Conservation (phyloP, 2,113 vertebrate genomes). For the Sinocyclocheilus grahami region DNA sequence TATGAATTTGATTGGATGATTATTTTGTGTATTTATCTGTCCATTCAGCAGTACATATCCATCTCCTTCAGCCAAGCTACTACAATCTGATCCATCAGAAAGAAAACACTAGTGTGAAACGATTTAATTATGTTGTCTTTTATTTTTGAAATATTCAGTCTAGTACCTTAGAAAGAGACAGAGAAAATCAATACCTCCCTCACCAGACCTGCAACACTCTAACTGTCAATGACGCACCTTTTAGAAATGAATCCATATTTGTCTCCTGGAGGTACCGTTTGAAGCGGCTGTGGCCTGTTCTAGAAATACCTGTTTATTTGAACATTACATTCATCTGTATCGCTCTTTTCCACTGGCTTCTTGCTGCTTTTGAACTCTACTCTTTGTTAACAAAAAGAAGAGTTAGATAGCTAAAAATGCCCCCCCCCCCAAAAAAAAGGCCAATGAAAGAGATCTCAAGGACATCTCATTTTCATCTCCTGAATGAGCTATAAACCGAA, state of each 20-base stretch:
- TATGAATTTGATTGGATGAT: neutral
- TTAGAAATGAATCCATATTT: conserved; percentile 57
- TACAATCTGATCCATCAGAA: conserved; percentile 14
- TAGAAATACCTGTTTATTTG: conserved; percentile 71
- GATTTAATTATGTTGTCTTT: conserved; percentile 24
- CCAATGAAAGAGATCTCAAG: conserved; percentile 57
- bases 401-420: conserved; percentile 45
- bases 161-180: conserved; percentile 32
- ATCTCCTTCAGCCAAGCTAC: neutral
- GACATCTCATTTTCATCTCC: conserved; percentile 46
- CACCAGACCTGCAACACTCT: conserved; percentile 23
- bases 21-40: neutral
- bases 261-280: conserved; percentile 65
- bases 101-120: conserved; percentile 16
- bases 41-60: no score
- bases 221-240: conserved; percentile 48
- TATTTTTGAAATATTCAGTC: conserved; percentile 36
- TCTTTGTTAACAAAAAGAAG: conserved; percentile 51
- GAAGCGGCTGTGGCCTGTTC: conserved; percentile 59
- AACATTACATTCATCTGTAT: conserved; percentile 67
- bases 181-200: conserved; percentile 46
- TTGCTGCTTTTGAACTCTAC: conserved; percentile 63
- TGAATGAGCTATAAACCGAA: conserved; percentile 56
- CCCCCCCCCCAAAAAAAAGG: conserved; percentile 34
- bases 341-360: conserved; percentile 59